phyloP scores from a whole-genome alignment of 2,888 invertebrate genomes.

The Zootermopsis nevadensis region DNA sequence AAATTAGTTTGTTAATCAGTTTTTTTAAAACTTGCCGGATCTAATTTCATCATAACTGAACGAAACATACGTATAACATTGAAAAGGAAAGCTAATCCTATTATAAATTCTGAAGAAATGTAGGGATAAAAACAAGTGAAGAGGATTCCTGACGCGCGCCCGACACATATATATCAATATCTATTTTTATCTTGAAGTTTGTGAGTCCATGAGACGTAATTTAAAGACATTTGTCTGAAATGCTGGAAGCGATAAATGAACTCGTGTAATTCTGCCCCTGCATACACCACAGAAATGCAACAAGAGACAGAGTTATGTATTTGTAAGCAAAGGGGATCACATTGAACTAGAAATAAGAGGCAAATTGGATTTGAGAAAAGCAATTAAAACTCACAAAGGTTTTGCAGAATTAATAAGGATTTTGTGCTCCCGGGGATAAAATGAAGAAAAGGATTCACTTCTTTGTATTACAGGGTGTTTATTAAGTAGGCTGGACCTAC shows the following conservation, averaged over 20 bases:
- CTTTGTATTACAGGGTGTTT: neutral
- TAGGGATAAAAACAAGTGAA: too few species aligned
- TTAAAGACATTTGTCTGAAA: neutral
- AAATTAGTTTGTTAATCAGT: too few species aligned
- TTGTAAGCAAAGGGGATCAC: neutral
- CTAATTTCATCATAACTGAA: neutral
- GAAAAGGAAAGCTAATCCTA: neutral
- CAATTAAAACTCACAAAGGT: conserved; percentile 4
- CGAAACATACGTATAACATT: neutral
- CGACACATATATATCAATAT: neutral
- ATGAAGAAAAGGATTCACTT: neutral
- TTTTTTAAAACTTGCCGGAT: too few species aligned
- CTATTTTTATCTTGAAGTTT: neutral
- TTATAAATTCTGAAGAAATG: neutral
- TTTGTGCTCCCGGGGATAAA: neutral
- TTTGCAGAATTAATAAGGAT: conserved; percentile 1
- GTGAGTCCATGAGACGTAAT: neutral
- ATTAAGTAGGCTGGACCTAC: neutral
- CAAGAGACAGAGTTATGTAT: neutral
- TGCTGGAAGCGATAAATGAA: neutral
- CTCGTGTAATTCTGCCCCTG: neutral
- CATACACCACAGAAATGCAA: neutral
- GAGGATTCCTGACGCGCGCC: too few species aligned
- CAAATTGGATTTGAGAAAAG: conserved; percentile 1
- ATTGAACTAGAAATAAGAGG: neutral